Evolutionary conservation across 2,888 invertebrate species (phyloP).

Genomic region (Sabatieria punctata): DNA sequence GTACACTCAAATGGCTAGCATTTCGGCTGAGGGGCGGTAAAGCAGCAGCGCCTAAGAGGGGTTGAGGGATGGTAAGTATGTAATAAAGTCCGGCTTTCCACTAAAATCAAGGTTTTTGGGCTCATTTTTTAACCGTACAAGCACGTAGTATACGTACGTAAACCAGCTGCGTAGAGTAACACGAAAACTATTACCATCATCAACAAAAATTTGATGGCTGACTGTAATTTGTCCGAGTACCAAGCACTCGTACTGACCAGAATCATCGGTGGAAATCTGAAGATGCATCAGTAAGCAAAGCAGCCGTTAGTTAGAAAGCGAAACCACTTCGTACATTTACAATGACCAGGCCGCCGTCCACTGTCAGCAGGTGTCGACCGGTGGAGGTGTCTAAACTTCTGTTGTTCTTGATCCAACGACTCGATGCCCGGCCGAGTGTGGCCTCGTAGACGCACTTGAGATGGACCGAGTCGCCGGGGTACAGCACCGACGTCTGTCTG

Average conservation of each 20-base stretch:
- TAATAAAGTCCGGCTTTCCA: no score
- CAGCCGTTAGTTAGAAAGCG: not conserved
- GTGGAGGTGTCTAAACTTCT: constrained; percentile 6
- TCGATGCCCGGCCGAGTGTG: not conserved
- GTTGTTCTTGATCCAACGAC: constrained; percentile 12
- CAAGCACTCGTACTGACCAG: constrained; percentile 9
- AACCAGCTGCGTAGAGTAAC: no score
- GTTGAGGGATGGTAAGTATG: no score
- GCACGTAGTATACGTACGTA: no score
- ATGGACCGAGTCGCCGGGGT: constrained; percentile 19
- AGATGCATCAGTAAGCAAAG: not conserved
- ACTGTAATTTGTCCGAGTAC: not conserved
- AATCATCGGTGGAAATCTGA: constrained; percentile 2
- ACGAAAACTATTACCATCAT: no score
- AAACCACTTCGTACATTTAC: constrained; percentile 10
- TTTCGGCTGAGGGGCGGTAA: no score
- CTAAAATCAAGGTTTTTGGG: no score
- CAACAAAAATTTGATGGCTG: constrained; percentile 1
- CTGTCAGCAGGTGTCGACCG: constrained; percentile 11
- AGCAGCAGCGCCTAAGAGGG: no score
- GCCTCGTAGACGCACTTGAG: constrained; percentile 6
- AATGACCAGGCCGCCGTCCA: constrained; percentile 17
- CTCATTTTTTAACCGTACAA: no score
- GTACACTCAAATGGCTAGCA: no score
- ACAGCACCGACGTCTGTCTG: constrained; percentile 10